phyloP scores from a whole-genome alignment of 1,140 invertebrate species.

The Antheraea pernyi region DNA sequence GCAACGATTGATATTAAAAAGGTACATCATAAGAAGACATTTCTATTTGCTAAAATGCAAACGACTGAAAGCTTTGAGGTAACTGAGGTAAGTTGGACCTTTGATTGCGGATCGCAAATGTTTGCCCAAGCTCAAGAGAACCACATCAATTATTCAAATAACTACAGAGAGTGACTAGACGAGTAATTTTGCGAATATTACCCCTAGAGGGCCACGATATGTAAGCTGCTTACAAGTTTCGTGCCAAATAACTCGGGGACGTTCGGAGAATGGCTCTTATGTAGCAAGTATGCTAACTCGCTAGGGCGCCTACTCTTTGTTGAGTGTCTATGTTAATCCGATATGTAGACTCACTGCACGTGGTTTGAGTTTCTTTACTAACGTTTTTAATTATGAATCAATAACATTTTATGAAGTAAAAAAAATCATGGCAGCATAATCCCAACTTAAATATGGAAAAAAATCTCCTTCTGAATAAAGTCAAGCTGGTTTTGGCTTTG shows the following conservation, averaged over 20 bases:
- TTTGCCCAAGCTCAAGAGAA: slow-evolving; percentile 53
- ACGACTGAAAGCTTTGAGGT: slow-evolving; percentile 44
- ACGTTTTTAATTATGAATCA: not conserved
- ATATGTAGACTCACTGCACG: slow-evolving; percentile 59
- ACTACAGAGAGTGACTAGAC: slow-evolving; percentile 61
- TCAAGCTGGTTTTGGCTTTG: slow-evolving; percentile 39
- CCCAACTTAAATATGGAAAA: slow-evolving; percentile 42
- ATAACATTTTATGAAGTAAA: not conserved
- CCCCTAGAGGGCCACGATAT: slow-evolving; percentile 35
- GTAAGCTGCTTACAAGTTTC: slow-evolving; percentile 60
- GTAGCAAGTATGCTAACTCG: slow-evolving; percentile 50
- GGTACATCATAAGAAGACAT: not conserved
- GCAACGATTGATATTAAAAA: not conserved
- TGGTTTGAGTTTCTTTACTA: slow-evolving; percentile 7
- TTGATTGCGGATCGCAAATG: slow-evolving; percentile 68
- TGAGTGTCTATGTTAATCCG: slow-evolving; percentile 63
- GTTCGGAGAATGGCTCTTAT: slow-evolving; percentile 37
- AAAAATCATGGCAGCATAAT: slow-evolving; percentile 24
- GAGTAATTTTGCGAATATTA: slow-evolving; percentile 65
- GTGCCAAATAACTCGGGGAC: slow-evolving; percentile 47
- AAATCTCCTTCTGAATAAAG: slow-evolving; percentile 53
- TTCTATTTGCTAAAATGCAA: slow-evolving; percentile 32
- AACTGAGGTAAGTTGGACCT: slow-evolving; percentile 51
- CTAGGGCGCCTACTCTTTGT: slow-evolving; percentile 39
- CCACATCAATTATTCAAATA: slow-evolving; percentile 72